Base-by-base conservation (phyloP, 2,797 vertebrate genomes). In the Oryzias sinensis region DNA sequence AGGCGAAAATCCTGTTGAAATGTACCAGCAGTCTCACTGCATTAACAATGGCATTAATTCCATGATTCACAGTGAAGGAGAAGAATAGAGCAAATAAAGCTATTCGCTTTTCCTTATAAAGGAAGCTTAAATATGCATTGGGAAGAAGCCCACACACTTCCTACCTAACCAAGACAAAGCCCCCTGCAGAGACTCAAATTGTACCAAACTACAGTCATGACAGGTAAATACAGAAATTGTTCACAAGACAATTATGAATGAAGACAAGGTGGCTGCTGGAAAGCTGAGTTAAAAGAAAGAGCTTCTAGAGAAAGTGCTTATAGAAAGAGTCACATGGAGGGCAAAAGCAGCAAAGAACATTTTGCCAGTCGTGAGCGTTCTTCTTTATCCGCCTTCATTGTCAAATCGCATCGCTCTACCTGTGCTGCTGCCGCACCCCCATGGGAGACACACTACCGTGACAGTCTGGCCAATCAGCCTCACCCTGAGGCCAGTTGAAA, bases 1-100 rank as follows among this genome's bases (percentile, higher is more conserved):
- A 90, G 88, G 88, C 84, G 40, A 89, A 89, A 92, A 90, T 91
- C 87, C 89, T 56, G 82, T 90, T 92, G 93, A 92, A 95, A 94
- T 91, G 92, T 91, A 89, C 84, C 87, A 85, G 87, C 83, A 79
- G 89, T 91, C 90, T 91, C 85, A 74, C 62, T 72, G 84, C 81
- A 81, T 88, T 88, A 87, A 87, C 86, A 88, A 87, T 82, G 70
- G 74, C 80, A 84, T 88, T 88, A 85, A 89, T 87, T 90, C 81
- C 78, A 53, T 48, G 60, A 84, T 79, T 83, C 73, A 61, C 67
- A 74, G 65, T 22, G 71, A 68, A 56, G 51, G 61, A 70, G 69
- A 69, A 75, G 66, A 87, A 85, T 66, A 55, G 87, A 86, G 88
- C 88, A 88, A 91, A 93, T 91, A 83, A 68, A 89, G 88, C 86